Evolutionary conservation across 92 coral and sea anemone species (phyloP).

Genomic region (Parazoanthus atlanticus): DNA sequence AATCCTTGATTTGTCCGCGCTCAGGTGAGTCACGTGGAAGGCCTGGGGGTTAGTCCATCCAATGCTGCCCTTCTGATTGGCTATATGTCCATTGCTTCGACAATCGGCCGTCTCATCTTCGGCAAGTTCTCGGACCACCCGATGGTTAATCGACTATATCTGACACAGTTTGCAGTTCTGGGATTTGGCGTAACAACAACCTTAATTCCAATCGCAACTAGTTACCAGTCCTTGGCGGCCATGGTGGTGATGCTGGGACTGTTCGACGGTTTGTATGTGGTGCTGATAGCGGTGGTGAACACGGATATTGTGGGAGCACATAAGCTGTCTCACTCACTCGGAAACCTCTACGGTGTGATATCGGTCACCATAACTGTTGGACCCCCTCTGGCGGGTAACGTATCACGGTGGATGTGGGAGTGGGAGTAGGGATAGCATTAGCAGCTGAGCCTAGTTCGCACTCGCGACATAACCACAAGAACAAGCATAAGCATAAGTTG

Average conservation of each 20-base stretch:
- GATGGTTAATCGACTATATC: constrained; percentile 83
- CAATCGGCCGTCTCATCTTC: constrained; percentile 85
- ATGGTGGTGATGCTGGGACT: constrained; percentile 82
- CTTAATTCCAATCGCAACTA: constrained; percentile 73
- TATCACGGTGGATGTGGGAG: background rate
- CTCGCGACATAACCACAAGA: too few relatives aligned
- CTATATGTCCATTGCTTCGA: constrained; percentile 94
- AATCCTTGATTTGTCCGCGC: too few relatives aligned
- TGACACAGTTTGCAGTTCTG: constrained; percentile 87
- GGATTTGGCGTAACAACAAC: constrained; percentile 84
- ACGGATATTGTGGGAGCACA: constrained; percentile 92
- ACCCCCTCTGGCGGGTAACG: constrained; percentile 94
- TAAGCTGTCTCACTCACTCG: constrained; percentile 82
- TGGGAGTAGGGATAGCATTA: too few relatives aligned
- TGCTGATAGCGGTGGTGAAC: constrained; percentile 83
- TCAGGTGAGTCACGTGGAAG: constrained; percentile 89
- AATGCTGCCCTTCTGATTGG: constrained; percentile 83
- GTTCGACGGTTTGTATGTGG: constrained; percentile 93
- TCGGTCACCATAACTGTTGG: constrained; percentile 84
- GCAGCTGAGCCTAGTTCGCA: too few relatives aligned
- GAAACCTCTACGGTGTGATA: constrained; percentile 84
- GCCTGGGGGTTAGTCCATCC: constrained; percentile 61
- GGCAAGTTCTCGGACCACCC: constrained; percentile 96
- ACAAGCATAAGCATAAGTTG: too few relatives aligned
- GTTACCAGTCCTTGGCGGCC: constrained; percentile 66